Evolutionary conservation across 2,797 vertebrate species (phyloP).

Genomic region (Lerista edwardsae): DNA sequence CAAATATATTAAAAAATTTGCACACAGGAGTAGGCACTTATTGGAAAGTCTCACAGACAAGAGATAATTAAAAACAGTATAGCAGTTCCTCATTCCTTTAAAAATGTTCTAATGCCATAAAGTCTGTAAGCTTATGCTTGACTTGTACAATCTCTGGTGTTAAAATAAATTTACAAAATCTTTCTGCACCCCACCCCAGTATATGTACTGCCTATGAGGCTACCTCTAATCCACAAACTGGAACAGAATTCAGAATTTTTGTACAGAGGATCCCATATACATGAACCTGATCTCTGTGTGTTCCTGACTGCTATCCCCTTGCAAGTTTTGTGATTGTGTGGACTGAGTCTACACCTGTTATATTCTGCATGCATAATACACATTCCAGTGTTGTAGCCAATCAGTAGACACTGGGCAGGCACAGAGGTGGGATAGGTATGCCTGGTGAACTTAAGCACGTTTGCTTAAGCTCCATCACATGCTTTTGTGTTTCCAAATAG

Average conservation of each 20-base stretch:
- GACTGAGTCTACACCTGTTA: not conserved
- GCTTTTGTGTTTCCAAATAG: not conserved
- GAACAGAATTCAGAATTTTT: not conserved
- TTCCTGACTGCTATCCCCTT: not conserved
- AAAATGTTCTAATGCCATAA: not conserved
- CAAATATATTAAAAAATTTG: constrained; percentile 15
- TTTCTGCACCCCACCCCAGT: not conserved
- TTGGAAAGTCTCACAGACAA: rapidly evolving
- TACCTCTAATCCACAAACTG: not conserved
- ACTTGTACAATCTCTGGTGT: not conserved
- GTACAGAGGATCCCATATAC: not conserved
- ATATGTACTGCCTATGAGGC: not conserved
- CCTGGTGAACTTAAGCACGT: not conserved
- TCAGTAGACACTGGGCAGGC: too few species aligned
- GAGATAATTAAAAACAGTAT: not conserved
- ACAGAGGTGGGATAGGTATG: not conserved
- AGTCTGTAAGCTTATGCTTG: not conserved
- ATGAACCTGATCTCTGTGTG: not conserved
- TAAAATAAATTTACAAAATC: not conserved
- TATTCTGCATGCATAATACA: not conserved
- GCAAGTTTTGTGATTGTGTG: not conserved
- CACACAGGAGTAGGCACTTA: not conserved
- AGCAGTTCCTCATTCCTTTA: not conserved
- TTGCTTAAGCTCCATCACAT: not conserved
- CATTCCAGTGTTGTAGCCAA: not conserved